Evolutionary conservation across 2,888 invertebrate species (phyloP), one percentile per base, ranked within the genome.

Genomic region (Odontocolon sp.): DNA sequence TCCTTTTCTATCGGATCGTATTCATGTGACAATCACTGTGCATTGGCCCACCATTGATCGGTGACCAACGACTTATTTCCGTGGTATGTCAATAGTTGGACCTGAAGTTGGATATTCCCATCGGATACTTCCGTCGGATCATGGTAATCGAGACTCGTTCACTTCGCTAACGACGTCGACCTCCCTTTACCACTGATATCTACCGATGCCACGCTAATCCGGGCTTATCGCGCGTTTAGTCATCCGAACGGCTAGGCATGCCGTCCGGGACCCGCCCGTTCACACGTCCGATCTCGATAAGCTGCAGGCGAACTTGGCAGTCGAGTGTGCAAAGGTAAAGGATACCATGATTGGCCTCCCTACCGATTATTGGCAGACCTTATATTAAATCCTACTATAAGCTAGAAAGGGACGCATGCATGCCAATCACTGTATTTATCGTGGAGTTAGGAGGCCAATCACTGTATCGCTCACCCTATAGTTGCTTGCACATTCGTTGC

Each of bases 211-310:
- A 77, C 78, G 79, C 71, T 72, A 63, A 47, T 66, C 63, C 66
- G 61, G 69, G 76, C 81, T 86, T 86, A 86, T 86, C 86, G 84
- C 81, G 2, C 47, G 40, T 57, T 47, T 47, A 86, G 85, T 86
- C 83, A 83, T n/a, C 47, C 81, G 80, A 66, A 67, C 72, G 69
- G 73, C 59, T 78, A 72, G 73, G 76, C 79, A 73, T 76, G 74
- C 78, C 52, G 69, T 69, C 64, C 45, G 38, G 56, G 64, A 69
- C 76, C 73, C 77, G 70, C 72, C 71, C 72, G 77, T 73, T 74
- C 57, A 47, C 68, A 77, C 77, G 64, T 54, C 73, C 78, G 78
- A 80, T 80, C 80, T 64, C 73, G 80, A 80, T 80, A 80, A 80
- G 77, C 69, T 42, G 57, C 76, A 52, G 66, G 78, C 75, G 45